Evolutionary conservation across 2,888 invertebrate genomes (phyloP), one percentile per base, ranked within the genome.

Genomic region (Patella ulyssiponensis): DNA sequence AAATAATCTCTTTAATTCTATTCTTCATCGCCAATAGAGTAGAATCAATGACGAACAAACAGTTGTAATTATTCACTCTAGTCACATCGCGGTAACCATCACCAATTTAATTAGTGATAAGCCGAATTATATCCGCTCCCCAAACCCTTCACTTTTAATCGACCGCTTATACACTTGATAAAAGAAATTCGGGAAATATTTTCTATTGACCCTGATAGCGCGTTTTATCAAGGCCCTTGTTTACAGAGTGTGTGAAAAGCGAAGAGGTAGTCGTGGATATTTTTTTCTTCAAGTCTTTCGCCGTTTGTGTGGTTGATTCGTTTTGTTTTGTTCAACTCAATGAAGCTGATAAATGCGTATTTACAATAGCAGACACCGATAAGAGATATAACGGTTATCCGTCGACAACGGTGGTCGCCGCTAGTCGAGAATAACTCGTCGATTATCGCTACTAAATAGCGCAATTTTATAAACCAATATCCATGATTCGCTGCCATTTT

Each of bases 381-480:
- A 64, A 64, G 64, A 64, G 64, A 64, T 23, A 64, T 64, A 64
- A 23, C 64, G 20, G 64, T 64, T 64, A 64, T 64, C 64, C 64
- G 64, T 64, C 64, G 64, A 64, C 64, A 64, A 64, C 64, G 64
- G 20, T 64, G 64, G 64, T 20, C 64, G 64, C 64, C 64, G 64
- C 23, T 64, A 64, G 64, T 23, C 23, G 64, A 64, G 23, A 64
- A 64, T 64, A 64, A 64, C 64, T 64, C 64, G 64, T 23, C 64
- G 64, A 64, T 64, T 64, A 64, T 23, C 64, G 64, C 64, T 64
- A 64, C 64, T 64, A 64, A 64, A 64, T 64, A 23, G 64, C 64
- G 20, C 64, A 64, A 64, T 64, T 64, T 64, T 64, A 20, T 23
- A 23, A 64, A 64, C 64, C 64, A 20, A 64, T 64, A 23, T 64